A percentile compares a stretch with the other conserved stretches of the same genome.
These are phyloP conservation scores for Yponomeuta cagnagella DNA, from an alignment of 2,888 invertebrate genomes.

Conservation along the genomic window DNA sequence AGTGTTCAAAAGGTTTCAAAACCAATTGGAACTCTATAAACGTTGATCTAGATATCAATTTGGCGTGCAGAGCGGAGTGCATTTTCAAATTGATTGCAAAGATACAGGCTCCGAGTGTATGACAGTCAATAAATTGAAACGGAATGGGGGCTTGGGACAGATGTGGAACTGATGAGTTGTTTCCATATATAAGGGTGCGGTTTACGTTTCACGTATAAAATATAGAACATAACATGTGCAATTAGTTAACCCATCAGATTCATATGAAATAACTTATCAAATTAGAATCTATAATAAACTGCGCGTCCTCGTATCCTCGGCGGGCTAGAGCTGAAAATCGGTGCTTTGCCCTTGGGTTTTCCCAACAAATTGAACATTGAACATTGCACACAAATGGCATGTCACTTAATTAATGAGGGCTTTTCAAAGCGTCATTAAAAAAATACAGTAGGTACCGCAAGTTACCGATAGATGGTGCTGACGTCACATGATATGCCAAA, in stretches of 20 bases:
- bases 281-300: no score
- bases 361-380: no score
- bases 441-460: no score
- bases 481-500: no score
- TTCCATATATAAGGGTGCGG: background rate
- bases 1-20: background rate
- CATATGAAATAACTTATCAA: no score
- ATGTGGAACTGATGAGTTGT: constrained; percentile 9
- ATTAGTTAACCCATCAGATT: background rate
- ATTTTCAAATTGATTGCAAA: constrained; percentile 15
- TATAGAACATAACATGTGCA: background rate
- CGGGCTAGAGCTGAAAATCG: no score
- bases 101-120: constrained; percentile 10
- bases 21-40: background rate
- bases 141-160: constrained; percentile 11
- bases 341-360: no score
- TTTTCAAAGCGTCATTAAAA: no score
- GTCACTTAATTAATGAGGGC: no score
- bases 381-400: no score
- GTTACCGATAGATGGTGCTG: no score
- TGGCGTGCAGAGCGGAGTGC: background rate
- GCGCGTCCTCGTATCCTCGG: no score
- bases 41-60: background rate
- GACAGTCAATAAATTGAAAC: constrained; percentile 16
- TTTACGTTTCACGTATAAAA: background rate